Evolutionary conservation across 2,888 invertebrate species (phyloP).

Genomic region (Parnassius apollo): DNA sequence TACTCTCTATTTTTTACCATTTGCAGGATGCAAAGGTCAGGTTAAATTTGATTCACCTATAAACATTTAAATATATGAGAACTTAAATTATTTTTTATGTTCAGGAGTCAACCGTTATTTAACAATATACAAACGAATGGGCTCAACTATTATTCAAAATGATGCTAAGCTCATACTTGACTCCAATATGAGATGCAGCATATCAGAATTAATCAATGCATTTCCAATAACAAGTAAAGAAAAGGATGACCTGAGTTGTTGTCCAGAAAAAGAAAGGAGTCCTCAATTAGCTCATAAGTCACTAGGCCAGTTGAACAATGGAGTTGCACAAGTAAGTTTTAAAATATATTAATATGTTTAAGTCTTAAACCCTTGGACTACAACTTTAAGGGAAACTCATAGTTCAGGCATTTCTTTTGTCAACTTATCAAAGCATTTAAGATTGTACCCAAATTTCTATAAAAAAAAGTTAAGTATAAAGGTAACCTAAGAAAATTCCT

Average conservation of each 20-base stretch:
- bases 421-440: too few species aligned
- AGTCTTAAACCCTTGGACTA: neutral
- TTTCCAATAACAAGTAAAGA: slow-evolving; percentile 86
- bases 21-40: too few species aligned
- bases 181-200: slow-evolving; percentile 82
- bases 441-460: too few species aligned
- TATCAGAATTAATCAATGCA: slow-evolving; percentile 82
- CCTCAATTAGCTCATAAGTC: slow-evolving; percentile 79
- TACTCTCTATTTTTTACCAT: too few species aligned
- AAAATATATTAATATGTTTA: slow-evolving; percentile 25
- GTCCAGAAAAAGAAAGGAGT: slow-evolving; percentile 83
- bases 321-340: slow-evolving; percentile 80
- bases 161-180: slow-evolving; percentile 84
- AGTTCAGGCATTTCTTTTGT: neutral
- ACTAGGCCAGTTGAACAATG: slow-evolving; percentile 84
- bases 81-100: slow-evolving; percentile 35
- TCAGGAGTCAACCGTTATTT: slow-evolving; percentile 84
- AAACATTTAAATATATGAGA: too few species aligned
- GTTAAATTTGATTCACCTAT: too few species aligned
- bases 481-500: too few species aligned
- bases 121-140: slow-evolving; percentile 86
- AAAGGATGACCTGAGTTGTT: slow-evolving; percentile 85
- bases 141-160: slow-evolving; percentile 84
- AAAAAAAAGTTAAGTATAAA: too few species aligned
- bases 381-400: neutral